Percentiles rank a stretch among this genome's conserved stretches.
Conservation (phyloP, 2,888 invertebrate species). For the Apoda limacodes region DNA sequence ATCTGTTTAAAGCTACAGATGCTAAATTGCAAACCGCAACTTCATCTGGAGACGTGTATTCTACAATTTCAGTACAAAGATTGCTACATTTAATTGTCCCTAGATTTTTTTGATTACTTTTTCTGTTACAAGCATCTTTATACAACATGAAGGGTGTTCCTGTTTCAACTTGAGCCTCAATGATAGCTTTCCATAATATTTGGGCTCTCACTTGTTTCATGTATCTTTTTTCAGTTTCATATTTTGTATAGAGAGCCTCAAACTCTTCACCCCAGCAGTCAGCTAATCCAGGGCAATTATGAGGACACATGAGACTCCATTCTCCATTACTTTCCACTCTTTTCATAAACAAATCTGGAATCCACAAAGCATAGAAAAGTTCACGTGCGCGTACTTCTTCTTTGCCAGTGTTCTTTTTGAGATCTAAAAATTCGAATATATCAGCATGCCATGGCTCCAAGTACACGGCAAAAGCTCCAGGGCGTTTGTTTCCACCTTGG, state of each 20-base stretch:
- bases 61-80: slow-evolving; percentile 97
- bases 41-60: slow-evolving; percentile 93
- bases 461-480: slow-evolving; percentile 98
- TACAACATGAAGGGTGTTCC: slow-evolving; percentile 98
- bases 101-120: slow-evolving; percentile 97
- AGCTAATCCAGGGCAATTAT: slow-evolving; percentile 88
- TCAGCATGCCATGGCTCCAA: slow-evolving; percentile 99
- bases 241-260: slow-evolving; percentile 85
- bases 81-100: slow-evolving; percentile 99
- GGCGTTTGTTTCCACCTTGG: slow-evolving; percentile 97
- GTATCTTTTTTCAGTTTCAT: slow-evolving; percentile 84
- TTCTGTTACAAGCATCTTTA: slow-evolving; percentile 96
- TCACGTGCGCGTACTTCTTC: slow-evolving; percentile 96
- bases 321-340: slow-evolving; percentile 84
- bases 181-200: slow-evolving; percentile 92
- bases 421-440: slow-evolving; percentile 93
- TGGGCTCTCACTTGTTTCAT: slow-evolving; percentile 82
- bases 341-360: slow-evolving; percentile 98
- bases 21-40: slow-evolving; percentile 98
- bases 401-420: slow-evolving; percentile 95
- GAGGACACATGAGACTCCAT: slow-evolving; percentile 98
- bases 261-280: slow-evolving; percentile 98
- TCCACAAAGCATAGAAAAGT: slow-evolving; percentile 97
- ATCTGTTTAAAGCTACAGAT: slow-evolving; percentile 96
- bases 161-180: slow-evolving; percentile 96